Base-by-base conservation (phyloP, 1,140 invertebrate species). In the Dreissena rostriformis region DNA sequence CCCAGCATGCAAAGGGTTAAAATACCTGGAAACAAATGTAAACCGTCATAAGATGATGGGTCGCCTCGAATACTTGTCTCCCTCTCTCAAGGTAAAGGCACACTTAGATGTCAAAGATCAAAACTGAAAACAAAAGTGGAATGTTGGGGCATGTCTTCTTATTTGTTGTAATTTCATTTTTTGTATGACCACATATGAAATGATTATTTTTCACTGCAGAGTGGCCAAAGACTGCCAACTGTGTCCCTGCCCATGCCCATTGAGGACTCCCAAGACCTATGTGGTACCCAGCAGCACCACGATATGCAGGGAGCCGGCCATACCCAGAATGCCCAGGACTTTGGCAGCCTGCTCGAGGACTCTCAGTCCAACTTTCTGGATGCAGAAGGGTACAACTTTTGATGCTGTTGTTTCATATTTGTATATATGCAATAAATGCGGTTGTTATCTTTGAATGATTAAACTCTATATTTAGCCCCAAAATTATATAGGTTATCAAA, bases 351-450 rank as follows among this genome's bases (percentile, higher is more conserved):
- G 52, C 66, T 90, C 14, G 89, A 91, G 1, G 90, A 92, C 19
- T 86, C 86, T 0, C 86, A 89, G 65, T 92, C 91, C n/a, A 89
- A 91, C 70, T 89, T 92, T 86, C 75, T 92, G n/a, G 92, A 92
- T 89, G 90, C 88, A 71, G 90, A 92, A 86, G 92, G 92, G 92
- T 92, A 80, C 85, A 0, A 70, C 26, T 67, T 73, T 84, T 67
- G 71, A 65, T 53, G n/a, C n/a, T n/a, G 51, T 39, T 5, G 39
- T 39, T 39, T 39, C 39, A 39, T 39, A 39, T 39, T 5, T 39
- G 39, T 39, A 8, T 39, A 39, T 39, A 5, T 39, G 39, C 39
- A 39, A 39, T 39, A 39, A 29, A 12, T 52, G 8, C 6, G 49
- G n/a, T n/a, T n/a, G n/a, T n/a, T n/a, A 52, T 24, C 71, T 52